Conservation (phyloP, 2,888 invertebrate genomes). For the Metallyticus violacea region DNA sequence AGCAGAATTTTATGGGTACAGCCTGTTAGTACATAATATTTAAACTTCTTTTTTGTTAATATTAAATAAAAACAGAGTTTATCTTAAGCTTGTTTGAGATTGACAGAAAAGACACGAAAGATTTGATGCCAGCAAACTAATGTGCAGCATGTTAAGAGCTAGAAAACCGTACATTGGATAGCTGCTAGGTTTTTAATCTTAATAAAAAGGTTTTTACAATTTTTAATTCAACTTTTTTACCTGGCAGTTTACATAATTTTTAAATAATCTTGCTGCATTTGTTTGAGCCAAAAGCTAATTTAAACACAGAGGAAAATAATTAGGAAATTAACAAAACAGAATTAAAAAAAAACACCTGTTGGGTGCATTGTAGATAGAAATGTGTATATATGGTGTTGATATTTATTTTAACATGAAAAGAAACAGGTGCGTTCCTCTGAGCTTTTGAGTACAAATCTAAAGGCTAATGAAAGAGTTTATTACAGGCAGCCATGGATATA, state of each 20-base stretch:
- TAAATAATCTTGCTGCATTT: background rate
- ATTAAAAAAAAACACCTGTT: no score
- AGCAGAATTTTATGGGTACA: background rate
- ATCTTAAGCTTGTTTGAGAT: background rate
- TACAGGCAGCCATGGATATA: background rate
- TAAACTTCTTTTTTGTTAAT: background rate
- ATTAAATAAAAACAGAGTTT: background rate
- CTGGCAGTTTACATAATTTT: no score
- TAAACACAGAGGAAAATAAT: background rate
- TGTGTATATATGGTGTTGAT: background rate
- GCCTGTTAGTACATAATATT: background rate
- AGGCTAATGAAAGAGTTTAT: no score
- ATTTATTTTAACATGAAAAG: background rate
- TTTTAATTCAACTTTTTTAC: no score
- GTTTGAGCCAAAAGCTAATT: background rate
- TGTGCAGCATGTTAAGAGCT: no score
- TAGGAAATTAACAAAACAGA: no score
- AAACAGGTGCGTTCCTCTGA: background rate
- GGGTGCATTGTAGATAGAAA: background rate
- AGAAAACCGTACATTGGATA: no score
- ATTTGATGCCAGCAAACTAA: no score
- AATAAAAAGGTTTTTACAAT: no score
- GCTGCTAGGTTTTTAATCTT: no score
- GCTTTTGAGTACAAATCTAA: no score
- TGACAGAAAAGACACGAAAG: background rate